A percentile compares a stretch with the other conserved stretches of the same genome.
phyloP scores from a whole-genome alignment of 2,888 invertebrate genomes.

The Caenorhabditis sp. region DNA sequence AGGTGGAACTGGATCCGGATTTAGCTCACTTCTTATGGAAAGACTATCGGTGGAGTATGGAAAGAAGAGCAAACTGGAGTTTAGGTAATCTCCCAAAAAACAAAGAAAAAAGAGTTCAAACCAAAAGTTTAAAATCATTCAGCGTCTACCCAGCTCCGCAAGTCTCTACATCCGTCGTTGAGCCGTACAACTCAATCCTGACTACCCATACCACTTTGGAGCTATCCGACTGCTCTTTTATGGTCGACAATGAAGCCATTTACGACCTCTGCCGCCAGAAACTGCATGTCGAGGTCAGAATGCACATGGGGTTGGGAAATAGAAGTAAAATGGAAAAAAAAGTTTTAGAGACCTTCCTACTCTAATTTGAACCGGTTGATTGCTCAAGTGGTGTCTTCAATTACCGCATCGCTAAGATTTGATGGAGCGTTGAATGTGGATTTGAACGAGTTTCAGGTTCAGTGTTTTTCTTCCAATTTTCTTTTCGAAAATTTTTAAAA shows the following conservation, averaged over 20 bases:
- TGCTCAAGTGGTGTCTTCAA: constrained; percentile 90
- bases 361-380: constrained; percentile 94
- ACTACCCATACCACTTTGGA: constrained; percentile 95
- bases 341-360: constrained; percentile 88
- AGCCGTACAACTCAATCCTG: constrained; percentile 96
- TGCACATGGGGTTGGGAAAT: constrained; percentile 4
- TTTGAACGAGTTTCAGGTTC: constrained; percentile 85
- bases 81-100: too few relatives aligned
- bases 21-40: constrained; percentile 92
- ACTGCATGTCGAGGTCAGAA: constrained; percentile 85
- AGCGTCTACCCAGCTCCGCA: constrained; percentile 76
- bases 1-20: constrained; percentile 92
- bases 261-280: constrained; percentile 93
- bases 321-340: constrained; percentile 8
- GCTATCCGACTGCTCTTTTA: constrained; percentile 96
- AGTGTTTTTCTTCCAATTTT: too few relatives aligned
- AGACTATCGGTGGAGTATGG: constrained; percentile 90
- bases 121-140: too few relatives aligned
- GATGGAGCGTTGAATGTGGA: constrained; percentile 85
- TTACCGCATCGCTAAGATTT: constrained; percentile 87
- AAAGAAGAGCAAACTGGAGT: constrained; percentile 92
- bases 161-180: constrained; percentile 94
- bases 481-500: neutral
- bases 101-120: too few relatives aligned
- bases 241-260: constrained; percentile 94